Evolutionary conservation across 2,797 vertebrate species (phyloP).

Genomic region (Mastacembelus armatus): DNA sequence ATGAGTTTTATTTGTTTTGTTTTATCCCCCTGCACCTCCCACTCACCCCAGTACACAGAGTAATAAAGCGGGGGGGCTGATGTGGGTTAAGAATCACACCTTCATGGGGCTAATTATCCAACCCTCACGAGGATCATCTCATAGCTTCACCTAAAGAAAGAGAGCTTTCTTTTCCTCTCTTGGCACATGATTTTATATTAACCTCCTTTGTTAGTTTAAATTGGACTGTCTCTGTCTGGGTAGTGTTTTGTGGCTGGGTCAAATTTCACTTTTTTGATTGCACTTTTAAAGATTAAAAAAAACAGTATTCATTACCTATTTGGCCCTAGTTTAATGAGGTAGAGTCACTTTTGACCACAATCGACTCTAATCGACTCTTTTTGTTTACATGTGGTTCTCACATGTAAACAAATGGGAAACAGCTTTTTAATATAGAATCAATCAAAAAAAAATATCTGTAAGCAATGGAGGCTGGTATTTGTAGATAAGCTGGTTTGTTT

Average conservation of each 20-base stretch:
- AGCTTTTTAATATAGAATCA: too few species aligned
- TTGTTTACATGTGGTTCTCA: too few species aligned
- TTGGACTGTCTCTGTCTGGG: slow-evolving; percentile 15
- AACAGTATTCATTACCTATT: too few species aligned
- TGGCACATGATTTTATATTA: slow-evolving; percentile 48
- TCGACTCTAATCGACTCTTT: too few species aligned
- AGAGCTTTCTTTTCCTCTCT: slow-evolving; percentile 38
- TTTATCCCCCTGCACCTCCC: slow-evolving; percentile 71
- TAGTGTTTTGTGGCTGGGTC: background rate
- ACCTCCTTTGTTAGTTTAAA: slow-evolving; percentile 45
- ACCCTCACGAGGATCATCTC: slow-evolving; percentile 59
- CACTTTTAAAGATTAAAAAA: too few species aligned
- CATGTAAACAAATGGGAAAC: too few species aligned
- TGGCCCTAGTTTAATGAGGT: too few species aligned
- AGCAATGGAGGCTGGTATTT: too few species aligned
- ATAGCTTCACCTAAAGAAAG: slow-evolving; percentile 45
- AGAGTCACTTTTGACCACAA: too few species aligned
- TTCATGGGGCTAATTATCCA: slow-evolving; percentile 74
- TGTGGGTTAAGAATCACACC: slow-evolving; percentile 59
- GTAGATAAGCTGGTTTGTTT: too few species aligned
- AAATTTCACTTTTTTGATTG: slow-evolving; percentile 1
- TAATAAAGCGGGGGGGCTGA: slow-evolving; percentile 59
- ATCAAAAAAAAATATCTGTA: too few species aligned
- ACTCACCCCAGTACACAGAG: slow-evolving; percentile 60
- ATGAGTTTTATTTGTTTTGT: slow-evolving; percentile 81